Evolutionary conservation across 2,888 invertebrate genomes (phyloP), one percentile per base, ranked within the genome.

Genomic region (Heteromurus nitidus): DNA sequence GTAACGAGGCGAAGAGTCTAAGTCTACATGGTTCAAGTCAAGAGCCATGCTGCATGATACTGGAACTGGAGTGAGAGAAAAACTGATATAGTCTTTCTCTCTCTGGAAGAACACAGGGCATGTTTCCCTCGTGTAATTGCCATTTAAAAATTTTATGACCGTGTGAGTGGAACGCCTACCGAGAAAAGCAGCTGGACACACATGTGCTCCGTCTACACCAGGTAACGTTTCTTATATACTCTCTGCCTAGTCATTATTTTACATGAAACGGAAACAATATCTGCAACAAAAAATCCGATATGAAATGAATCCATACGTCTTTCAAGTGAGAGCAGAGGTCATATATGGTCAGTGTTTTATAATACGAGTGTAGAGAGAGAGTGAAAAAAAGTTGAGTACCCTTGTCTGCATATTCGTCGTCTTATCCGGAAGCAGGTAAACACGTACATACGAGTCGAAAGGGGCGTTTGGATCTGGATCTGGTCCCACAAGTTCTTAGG

Each of bases 381-480:
- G 44, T 9, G 2, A 44, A 44, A 44, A 44, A 44, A 3, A n/a
- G 2, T 28, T 65, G 69, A 88, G 87, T 87, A 91, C 92, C 90
- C 92, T 92, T 31, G 93, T 94, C 90, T 93, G 93, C 89, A 93
- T 92, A 87, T 92, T 92, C 13, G 92, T 91, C 50, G 92, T 91
- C 87, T 92, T 92, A 88, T 94, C 93, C 9, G 95, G 95, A 53
- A 93, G 91, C 67, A 95, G 90, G 87, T 93, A 93, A 74, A 95
- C 93, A 88, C 93, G 92, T 64, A 94, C 94, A 89, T 94, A 95
- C 0, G 94, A 93, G 89, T 95, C 93, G 86, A 93, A 90, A 7
- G 92, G 91, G 90, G 85, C 92, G 90, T 88, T 88, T 68, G 87
- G 90, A 81, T 89, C 91, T 69, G 92, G 92, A 69, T 91, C 91